Evolutionary conservation across 2,797 vertebrate species (phyloP), one percentile per base, ranked within the genome.

Genomic region (Chlorospingus flavigularis): DNA sequence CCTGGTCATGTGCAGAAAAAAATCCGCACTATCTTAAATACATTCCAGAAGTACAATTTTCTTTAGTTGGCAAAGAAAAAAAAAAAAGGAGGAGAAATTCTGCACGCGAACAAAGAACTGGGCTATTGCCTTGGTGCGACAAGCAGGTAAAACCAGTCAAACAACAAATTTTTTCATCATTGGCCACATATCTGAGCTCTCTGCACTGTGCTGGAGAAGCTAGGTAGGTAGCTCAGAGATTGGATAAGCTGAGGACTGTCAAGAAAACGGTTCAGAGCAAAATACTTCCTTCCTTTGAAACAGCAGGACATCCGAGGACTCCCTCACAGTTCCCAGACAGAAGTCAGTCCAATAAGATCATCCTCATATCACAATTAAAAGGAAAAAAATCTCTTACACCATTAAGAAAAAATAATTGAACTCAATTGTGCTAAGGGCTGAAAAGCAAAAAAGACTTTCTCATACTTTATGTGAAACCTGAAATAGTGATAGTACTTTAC

Each of bases 181-280:
- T 70, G 57, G 58, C 33, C 51, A 53, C 0, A 9, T 48, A 50
- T 5, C 7, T 6, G 26, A 80, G 37, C 20, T 62, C 60, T 62
- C 42, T 73, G 47, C 24, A 76, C 54, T 13, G 5, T 31, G 33
- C 4, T 19, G 16, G 28, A 72, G 31, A 79, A 86, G 37, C 5
- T 42, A 74, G 2, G 9, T 17, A 31, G 26, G 16, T 5, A 66
- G 31, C 23, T 89, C 53, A 70, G 48, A 50, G 43, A 71, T 7
- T 17, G 39, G 48, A 35, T 43, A 81, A 55, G 5, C 11, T 19
- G 16, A 79, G 17, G 53, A 61, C 4, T 50, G 37, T 30, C 55
- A 90, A 37, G 14, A 60, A 53, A 92, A 43, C 0, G 0, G 16
- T 1, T 77, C 2, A 26, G 9, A 80, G 57, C 11, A 47, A 73